Percentiles rank a stretch among this genome's conserved stretches.
Conservation (phyloP, 2,888 invertebrate genomes). For the Lasioglossum figueresi region DNA sequence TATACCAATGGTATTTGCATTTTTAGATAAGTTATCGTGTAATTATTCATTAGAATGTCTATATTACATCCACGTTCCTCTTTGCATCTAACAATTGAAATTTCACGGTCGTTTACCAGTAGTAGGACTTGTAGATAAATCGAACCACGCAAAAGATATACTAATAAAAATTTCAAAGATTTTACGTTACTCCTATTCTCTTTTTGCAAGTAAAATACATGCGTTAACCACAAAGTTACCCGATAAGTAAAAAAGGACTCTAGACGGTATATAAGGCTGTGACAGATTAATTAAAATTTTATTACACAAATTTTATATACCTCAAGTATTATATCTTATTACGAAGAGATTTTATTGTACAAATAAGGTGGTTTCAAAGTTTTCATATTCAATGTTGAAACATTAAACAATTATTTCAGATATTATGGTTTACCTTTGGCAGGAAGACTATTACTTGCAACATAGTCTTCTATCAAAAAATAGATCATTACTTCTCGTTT, state of each 20-base stretch:
- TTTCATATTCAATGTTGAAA: background rate
- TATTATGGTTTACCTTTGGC: background rate
- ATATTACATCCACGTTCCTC: background rate
- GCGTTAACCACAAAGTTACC: slow-evolving; percentile 7
- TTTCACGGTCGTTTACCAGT: background rate
- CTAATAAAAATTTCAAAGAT: background rate
- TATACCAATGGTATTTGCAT: background rate
- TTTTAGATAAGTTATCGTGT: background rate
- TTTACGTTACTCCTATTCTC: background rate
- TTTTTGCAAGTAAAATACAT: background rate
- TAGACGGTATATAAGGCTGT: slow-evolving; percentile 37
- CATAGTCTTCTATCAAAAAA: background rate
- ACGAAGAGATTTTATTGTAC: background rate
- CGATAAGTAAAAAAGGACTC: background rate
- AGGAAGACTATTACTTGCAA: background rate
- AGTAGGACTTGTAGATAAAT: background rate
- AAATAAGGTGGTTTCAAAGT: background rate
- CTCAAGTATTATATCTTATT: slow-evolving; percentile 23
- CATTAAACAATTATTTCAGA: background rate
- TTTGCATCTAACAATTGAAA: slow-evolving; percentile 10
- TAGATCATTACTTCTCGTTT: background rate
- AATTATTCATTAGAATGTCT: background rate
- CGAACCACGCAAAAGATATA: background rate
- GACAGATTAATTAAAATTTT: slow-evolving; percentile 31
- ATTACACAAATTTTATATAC: background rate